Base-by-base conservation (phyloP, 2,888 invertebrate genomes). In the Linyphia triangularis region DNA sequence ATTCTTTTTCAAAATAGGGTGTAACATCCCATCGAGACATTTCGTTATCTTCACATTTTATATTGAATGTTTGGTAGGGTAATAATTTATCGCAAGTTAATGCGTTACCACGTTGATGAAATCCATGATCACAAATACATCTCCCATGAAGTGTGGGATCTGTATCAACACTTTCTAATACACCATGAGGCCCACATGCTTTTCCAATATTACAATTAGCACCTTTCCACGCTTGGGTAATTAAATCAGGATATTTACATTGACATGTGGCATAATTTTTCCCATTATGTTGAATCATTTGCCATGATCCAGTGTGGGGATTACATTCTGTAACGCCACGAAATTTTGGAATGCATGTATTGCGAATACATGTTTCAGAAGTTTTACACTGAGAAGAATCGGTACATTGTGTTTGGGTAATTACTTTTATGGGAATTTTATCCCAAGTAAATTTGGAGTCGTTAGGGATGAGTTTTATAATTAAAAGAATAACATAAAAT, bases 231-330 rank as follows among this genome's bases (percentile, higher is more conserved):
- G 13, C 26, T 67, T 78, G 78, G 28, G 24, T 43, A 30, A 78
- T 61, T n/a, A 78, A 19, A n/a, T 78, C 1, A 28, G 78, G 78
- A 78, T 78, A 78, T 78, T 65, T 78, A 63, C 78, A 78, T 1
- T 13, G 10, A 51, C 78, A 78, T 67, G n/a, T 67, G 4, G 43
- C 24, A 37, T 51, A 78, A 3, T 1, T 43, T 65, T 43, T 24
- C 13, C 19, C 65, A 51, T 43, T 37, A 9, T 24, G 16, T 30
- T 51, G 13, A 0, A 65, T 19, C 1, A 22, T 6, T 19, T 33
- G 9, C 78, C 78, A 78, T 0, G 26, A 6, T 1, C 78, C 78
- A 28, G 78, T 78, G 2, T 65, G 10, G 9, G 22, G 3, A 67
- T 78, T 67, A 51, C 78, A 78, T 0, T 65, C 30, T 10, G 30